Evolutionary conservation across 2,888 invertebrate species (phyloP).

Genomic region (Gisinianus flammeolus): DNA sequence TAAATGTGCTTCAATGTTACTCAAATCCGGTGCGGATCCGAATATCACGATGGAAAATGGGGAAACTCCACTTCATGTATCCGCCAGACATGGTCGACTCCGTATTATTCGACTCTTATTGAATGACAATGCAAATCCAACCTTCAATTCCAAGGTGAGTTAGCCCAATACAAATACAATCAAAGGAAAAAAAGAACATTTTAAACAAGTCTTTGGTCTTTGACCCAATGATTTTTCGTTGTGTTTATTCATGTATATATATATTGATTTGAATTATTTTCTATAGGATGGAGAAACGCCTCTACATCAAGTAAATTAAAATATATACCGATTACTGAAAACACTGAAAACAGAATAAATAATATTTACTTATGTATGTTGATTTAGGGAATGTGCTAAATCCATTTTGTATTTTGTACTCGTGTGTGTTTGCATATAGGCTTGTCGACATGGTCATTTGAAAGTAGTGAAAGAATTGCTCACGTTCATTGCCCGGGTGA

Average conservation of each 20-base stretch:
- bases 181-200: not conserved
- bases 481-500: slow-evolving; percentile 76
- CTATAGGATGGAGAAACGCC: slow-evolving; percentile 90
- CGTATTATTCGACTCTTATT: slow-evolving; percentile 83
- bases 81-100: slow-evolving; percentile 89
- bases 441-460: slow-evolving; percentile 70
- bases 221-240: not conserved
- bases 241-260: not conserved
- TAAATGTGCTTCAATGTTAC: slow-evolving; percentile 92
- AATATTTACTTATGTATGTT: too few species aligned
- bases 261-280: not conserved
- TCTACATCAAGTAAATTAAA: too few species aligned
- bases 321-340: too few species aligned
- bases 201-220: not conserved
- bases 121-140: slow-evolving; percentile 93
- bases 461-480: slow-evolving; percentile 85
- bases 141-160: slow-evolving; percentile 85
- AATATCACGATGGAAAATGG: slow-evolving; percentile 95
- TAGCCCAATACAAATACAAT: not conserved
- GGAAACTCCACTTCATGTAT: slow-evolving; percentile 86
- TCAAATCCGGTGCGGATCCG: slow-evolving; percentile 97
- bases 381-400: too few species aligned
- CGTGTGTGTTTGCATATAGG: too few species aligned
- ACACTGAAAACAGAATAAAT: too few species aligned
- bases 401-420: too few species aligned